These are phyloP conservation scores for Onychomys leucogaster DNA, from an alignment of 2,797 vertebrate genomes.

Conservation along the genomic window DNA sequence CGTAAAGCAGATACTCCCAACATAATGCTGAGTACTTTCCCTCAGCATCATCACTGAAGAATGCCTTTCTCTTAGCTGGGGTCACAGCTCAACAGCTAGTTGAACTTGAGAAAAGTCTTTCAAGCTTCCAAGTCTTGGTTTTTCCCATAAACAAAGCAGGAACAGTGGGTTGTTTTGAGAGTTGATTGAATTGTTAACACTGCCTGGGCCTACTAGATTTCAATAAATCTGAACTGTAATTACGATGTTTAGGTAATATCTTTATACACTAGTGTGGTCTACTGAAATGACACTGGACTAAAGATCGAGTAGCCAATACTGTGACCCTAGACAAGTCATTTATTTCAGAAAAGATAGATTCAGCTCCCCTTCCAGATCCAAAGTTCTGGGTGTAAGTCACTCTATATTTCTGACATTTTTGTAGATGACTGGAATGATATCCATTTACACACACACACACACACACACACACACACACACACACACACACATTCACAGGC, in stretches of 20 bases:
- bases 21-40: neutral
- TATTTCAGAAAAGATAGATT: neutral
- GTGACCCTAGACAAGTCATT: neutral
- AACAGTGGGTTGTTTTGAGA: neutral
- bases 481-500: too few species aligned
- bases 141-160: conserved; percentile 14
- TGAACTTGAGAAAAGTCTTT: neutral
- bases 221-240: neutral
- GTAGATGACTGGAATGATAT: conserved; percentile 26
- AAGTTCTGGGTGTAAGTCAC: conserved; percentile 29
- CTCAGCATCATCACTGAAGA: neutral
- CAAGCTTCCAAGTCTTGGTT: neutral
- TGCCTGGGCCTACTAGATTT: neutral
- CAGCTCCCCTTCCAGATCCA: neutral
- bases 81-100: neutral
- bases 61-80: neutral
- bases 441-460: neutral
- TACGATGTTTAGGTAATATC: neutral
- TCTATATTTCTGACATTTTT: neutral
- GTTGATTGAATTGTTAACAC: neutral
- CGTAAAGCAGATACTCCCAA: neutral
- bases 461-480: too few species aligned
- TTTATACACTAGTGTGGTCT: neutral
- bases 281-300: neutral
- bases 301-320: neutral